Base-by-base conservation (phyloP, 2,888 invertebrate genomes). In the Theretra japonica region DNA sequence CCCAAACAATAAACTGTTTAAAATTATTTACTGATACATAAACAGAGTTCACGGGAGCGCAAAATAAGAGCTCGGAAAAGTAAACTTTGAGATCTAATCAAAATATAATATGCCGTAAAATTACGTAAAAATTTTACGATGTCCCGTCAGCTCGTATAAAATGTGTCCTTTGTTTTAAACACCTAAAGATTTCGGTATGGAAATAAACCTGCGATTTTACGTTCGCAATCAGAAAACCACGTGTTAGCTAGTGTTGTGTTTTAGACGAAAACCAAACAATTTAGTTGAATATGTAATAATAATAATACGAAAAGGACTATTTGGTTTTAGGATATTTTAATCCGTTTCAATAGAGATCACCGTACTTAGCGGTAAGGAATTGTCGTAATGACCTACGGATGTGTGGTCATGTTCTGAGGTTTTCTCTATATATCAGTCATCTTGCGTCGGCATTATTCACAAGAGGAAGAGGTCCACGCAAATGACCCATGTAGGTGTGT, bases 151-250 rank as follows among this genome's bases (percentile, higher is more conserved):
- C 23, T 1, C 41, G 41, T 48, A 65, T 65, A 65, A 65, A 65
- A 65, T 48, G 23, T 65, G 65, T n/a, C 65, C 48, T 65, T 65
- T 65, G 65, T 65, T 65, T 41, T 65, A 65, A 65, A 65, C 15
- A 48, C 65, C 48, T 23, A 23, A 65, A 65, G 50, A 17, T 53
- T 53, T 53, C 53, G 53, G 53, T 60, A 48, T 48, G 48, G 23
- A 48, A 65, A 65, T 65, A 65, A 65, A 65, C 48, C 17, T 23
- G 23, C 48, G 65, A 65, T 48, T 65, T 65, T 48, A 65, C 65
- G 65, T 65, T 48, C 23, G 6, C 65, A 65, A 48, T 48, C 48
- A 11, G 48, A 65, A 65, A 4, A 23, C 53, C 53, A n/a, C n/a
- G 53, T 53, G 23, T 41, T 48, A 6, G n/a, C 30, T 60, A 65